Base-by-base conservation (phyloP, 2,113 vertebrate species). In the Caretta caretta region DNA sequence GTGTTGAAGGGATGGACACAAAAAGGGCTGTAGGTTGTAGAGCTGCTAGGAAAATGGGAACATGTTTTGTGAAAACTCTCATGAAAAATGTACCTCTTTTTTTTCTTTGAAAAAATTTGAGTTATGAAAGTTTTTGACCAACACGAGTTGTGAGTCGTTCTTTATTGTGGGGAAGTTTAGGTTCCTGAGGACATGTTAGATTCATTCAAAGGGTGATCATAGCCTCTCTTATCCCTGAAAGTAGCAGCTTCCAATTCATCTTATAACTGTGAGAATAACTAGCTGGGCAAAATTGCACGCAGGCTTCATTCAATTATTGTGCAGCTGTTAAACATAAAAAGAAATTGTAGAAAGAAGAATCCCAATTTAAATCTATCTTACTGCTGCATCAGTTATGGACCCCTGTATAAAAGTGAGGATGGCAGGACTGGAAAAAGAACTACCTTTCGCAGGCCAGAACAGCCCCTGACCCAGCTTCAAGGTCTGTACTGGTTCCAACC, bases 51-150 rank as follows among this genome's bases (percentile, higher is more conserved):
- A 42, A 48, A 78, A 42, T 8, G 22, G 24, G 11, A 29, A 78
- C 38, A 78, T 48, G 42, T 78, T 78, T 72, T 8, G 19, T 48
- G 42, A 46, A 78, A 27, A 48, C 25, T 25, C 12, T 11, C 42
- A 78, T 27, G 72, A 22, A 76, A 76, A 76, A 76, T 8, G 1
- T 75, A 25, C 46, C 5, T 78, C 3, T 42, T 69, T n/a, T n/a
- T 69, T 69, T 72, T 20, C n/a, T 72, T 72, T 69, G 13, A 83
- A 38, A 9, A 54, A 54, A 62, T 17, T 2, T 0, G 38, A 89
- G 6, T 1, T 19, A 56, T 78, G 8, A 1, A 14, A 0, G 4
- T 69, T 76, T 79, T 56, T 29, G 16, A 72, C n/a, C 42, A n/a
- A 12, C 5, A 10, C 19, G 35, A 19, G 3, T 24, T 76, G 20